Evolutionary conservation across 2,888 invertebrate genomes (phyloP).

Genomic region (Marronus borbonicus): DNA sequence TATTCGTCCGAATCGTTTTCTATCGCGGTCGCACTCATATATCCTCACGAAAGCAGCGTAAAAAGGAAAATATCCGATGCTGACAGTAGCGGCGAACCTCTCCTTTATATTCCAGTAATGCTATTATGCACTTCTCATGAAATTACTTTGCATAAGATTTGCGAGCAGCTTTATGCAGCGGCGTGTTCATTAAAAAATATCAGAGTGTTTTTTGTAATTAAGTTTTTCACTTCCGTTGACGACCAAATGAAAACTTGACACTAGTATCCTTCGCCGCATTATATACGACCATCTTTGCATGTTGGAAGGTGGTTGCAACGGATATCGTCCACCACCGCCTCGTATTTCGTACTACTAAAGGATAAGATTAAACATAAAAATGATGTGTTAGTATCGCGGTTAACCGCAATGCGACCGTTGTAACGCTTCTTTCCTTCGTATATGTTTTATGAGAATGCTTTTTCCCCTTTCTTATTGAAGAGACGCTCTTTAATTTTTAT

Average conservation of each 20-base stretch:
- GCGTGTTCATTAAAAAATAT: conserved; percentile 59
- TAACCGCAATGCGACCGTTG: conserved; percentile 2
- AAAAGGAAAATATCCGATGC: conserved; percentile 36
- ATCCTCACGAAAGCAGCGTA: background rate
- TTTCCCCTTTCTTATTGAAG: conserved; percentile 7
- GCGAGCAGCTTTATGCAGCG: conserved; percentile 59
- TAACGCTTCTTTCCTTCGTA: too few species aligned
- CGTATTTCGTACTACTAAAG: conserved; percentile 2
- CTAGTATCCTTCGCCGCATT: conserved; percentile 8
- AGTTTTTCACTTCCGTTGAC: conserved; percentile 60
- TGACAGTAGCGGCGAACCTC: conserved; percentile 44
- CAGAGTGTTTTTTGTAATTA: conserved; percentile 64
- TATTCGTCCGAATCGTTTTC: conserved; percentile 29
- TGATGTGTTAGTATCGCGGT: conserved; percentile 53
- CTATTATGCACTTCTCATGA: conserved; percentile 63
- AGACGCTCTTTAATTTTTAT: background rate
- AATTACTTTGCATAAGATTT: conserved; percentile 63
- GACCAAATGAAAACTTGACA: conserved; percentile 56
- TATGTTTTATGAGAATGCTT: background rate
- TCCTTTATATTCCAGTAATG: conserved; percentile 59
- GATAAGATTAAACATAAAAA: conserved; percentile 57
- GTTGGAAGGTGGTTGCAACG: background rate
- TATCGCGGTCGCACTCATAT: conserved; percentile 13
- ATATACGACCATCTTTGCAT: conserved; percentile 4
- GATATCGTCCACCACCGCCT: conserved; percentile 22